Percentiles rank a stretch among this genome's conserved stretches.
phyloP scores from a whole-genome alignment of 2,797 vertebrate species.

The Gymnothorax javanicus region DNA sequence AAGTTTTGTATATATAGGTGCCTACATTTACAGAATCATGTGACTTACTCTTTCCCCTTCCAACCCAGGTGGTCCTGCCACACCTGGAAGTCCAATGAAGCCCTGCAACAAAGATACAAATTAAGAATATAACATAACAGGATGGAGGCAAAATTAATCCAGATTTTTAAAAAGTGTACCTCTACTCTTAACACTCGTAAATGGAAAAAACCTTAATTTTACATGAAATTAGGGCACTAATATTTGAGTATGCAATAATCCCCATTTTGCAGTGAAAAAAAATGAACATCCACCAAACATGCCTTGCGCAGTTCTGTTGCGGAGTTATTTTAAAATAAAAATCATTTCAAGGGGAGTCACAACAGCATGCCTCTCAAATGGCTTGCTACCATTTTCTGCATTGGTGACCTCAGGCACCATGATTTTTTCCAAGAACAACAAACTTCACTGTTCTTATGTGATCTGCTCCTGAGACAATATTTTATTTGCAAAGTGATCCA shows the following conservation, averaged over 20 bases:
- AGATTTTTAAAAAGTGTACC: background rate
- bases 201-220: no score
- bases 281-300: background rate
- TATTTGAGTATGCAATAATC: background rate
- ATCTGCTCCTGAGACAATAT: background rate
- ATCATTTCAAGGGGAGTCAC: background rate
- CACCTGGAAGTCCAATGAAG: constrained; percentile 91
- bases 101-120: constrained; percentile 74
- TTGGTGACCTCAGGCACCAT: background rate
- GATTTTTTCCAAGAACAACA: background rate
- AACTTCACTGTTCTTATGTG: background rate
- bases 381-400: background rate
- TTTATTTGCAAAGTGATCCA: background rate
- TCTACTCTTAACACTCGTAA: background rate
- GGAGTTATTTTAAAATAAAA: constrained; percentile 5
- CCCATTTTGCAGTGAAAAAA: background rate
- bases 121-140: background rate
- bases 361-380: background rate
- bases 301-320: background rate
- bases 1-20: background rate
- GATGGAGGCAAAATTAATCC: background rate
- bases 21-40: background rate
- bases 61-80: constrained; percentile 82
- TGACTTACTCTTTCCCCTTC: constrained; percentile 89
- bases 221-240: background rate